phyloP scores from a whole-genome alignment of 2,113 vertebrate species.

The Urocynchramus pylzowi region DNA sequence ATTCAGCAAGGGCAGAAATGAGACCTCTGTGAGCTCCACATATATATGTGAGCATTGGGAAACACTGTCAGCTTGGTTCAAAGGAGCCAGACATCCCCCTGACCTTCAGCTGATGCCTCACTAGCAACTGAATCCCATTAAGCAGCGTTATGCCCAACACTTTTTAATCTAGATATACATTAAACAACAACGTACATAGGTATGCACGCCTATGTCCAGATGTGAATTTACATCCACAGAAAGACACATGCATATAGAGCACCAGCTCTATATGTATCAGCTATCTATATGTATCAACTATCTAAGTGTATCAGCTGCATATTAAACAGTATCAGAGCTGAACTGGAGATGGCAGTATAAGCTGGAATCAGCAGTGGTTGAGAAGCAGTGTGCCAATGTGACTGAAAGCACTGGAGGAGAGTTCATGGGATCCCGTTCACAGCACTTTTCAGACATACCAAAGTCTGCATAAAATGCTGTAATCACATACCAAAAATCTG shows the following conservation, averaged over 20 bases:
- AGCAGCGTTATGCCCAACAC: not conserved
- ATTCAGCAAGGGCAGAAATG: not conserved
- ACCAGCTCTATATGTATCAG: no score
- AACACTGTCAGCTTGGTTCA: not conserved
- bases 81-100: not conserved
- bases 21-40: not conserved
- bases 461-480: not conserved
- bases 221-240: fast-evolving
- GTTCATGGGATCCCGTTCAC: not conserved
- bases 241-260: not conserved
- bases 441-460: not conserved
- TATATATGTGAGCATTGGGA: not conserved
- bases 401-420: not conserved
- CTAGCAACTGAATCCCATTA: not conserved
- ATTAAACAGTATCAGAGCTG: not conserved
- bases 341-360: constrained; percentile 51
- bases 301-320: not conserved
- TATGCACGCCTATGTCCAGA: not conserved
- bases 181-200: fast-evolving
- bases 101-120: not conserved
- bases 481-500: not conserved
- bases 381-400: fast-evolving
- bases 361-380: not conserved
- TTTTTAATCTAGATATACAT: not conserved
- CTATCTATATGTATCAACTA: no score